These are phyloP conservation scores for Chionomys nivalis DNA, from an alignment of 2,113 vertebrate genomes.

Conservation along the genomic window DNA sequence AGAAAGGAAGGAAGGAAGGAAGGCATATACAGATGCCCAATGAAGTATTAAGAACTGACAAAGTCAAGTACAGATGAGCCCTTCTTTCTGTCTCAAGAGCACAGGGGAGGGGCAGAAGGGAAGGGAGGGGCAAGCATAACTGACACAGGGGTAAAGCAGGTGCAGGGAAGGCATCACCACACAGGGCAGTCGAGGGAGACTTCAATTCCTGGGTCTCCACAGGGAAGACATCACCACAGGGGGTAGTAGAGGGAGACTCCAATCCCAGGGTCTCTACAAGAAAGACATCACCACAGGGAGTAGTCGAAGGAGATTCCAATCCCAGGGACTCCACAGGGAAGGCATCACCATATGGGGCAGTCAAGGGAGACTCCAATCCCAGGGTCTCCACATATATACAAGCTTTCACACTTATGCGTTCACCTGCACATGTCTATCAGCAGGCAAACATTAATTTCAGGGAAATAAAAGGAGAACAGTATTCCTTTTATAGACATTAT, in stretches of 20 bases:
- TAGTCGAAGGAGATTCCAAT: background rate
- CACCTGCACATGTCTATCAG: background rate
- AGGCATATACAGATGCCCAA: no score
- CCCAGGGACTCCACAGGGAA: no score
- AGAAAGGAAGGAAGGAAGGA: no score
- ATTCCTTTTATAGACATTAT: background rate
- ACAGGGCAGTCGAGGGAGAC: background rate
- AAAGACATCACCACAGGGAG: no score
- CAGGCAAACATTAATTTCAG: background rate
- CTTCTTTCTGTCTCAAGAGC: background rate
- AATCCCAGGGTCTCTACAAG: background rate
- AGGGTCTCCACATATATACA: background rate
- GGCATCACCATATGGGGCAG: no score
- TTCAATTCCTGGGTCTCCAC: no score
- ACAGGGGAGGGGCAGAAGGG: background rate
- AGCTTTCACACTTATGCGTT: no score
- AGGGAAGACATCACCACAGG: no score
- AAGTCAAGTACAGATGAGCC: background rate
- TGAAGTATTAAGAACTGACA: background rate
- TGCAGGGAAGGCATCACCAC: background rate
- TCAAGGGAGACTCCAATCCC: background rate
- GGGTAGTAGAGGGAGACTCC: background rate
- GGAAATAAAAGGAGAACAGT: constrained; percentile 7
- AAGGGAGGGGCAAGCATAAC: background rate
- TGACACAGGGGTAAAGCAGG: no score